Percentiles rank a stretch among this genome's conserved stretches.
Evolutionary conservation across 37 sponge, comb jelly and placozoan species (phyloP).

Genomic region (Cliona cf. orientalis): DNA sequence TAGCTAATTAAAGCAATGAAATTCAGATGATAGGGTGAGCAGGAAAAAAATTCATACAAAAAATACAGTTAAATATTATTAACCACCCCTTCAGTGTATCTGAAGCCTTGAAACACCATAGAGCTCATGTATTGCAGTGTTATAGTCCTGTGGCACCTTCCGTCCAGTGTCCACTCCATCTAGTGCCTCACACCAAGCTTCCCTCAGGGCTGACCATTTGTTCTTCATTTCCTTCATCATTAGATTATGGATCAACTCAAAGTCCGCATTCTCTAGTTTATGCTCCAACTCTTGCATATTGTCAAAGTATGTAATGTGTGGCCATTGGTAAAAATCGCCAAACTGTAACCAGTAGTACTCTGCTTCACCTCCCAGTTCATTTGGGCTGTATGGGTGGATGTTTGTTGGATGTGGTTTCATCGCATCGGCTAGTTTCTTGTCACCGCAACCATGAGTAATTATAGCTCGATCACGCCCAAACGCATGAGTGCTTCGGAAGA

Average conservation of each 20-base stretch:
- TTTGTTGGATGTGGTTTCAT: constrained; percentile 36
- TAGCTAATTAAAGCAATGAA: too few relatives aligned
- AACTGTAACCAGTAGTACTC: constrained; percentile 65
- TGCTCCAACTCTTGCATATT: constrained; percentile 27
- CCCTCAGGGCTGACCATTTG: neutral
- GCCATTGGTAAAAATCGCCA: constrained; percentile 46
- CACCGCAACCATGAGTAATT: constrained; percentile 6
- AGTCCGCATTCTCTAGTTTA: constrained; percentile 24
- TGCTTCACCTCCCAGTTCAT: constrained; percentile 39
- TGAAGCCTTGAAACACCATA: constrained; percentile 40
- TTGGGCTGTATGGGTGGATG: constrained; percentile 55
- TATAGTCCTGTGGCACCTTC: constrained; percentile 32
- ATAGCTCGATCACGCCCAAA: constrained; percentile 22
- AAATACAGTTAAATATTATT: too few relatives aligned
- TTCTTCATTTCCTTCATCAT: constrained; percentile 26
- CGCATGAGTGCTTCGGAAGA: neutral
- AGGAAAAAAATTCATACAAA: too few relatives aligned
- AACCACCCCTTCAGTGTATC: too few relatives aligned
- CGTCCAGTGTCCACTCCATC: neutral
- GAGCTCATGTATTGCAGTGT: constrained; percentile 3
- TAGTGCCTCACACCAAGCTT: constrained; percentile 41
- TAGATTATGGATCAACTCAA: constrained; percentile 22
- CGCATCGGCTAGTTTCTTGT: constrained; percentile 5
- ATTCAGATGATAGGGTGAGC: too few relatives aligned
- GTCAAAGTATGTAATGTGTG: constrained; percentile 53